Conservation (phyloP, 2,888 invertebrate genomes). For the Chrysomela aeneicollis region DNA sequence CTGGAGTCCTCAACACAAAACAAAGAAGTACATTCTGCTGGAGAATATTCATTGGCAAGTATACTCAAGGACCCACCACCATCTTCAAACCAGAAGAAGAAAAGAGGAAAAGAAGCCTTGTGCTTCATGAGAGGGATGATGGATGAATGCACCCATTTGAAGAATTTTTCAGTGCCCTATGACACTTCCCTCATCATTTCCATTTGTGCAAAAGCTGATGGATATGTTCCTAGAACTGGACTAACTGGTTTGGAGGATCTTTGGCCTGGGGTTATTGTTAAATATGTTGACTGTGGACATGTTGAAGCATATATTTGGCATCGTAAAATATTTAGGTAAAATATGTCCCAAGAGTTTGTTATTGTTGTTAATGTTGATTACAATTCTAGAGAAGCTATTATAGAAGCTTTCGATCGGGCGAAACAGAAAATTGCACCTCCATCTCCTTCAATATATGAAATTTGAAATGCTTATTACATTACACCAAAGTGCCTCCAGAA, state of each 20-base stretch:
- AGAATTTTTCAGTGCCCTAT: conserved; percentile 86
- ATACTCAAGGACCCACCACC: conserved; percentile 40
- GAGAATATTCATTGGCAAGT: conserved; percentile 38
- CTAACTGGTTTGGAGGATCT: conserved; percentile 84
- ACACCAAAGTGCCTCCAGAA: background rate
- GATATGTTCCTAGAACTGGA: conserved; percentile 88
- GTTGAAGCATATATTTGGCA: conserved; percentile 88
- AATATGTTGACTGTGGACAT: conserved; percentile 89
- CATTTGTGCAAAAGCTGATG: conserved; percentile 88
- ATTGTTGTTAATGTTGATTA: conserved; percentile 7
- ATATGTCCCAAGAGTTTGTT: conserved; percentile 35
- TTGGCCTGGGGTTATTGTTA: conserved; percentile 92
- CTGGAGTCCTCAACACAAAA: conserved; percentile 45
- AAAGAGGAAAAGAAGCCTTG: conserved; percentile 77
- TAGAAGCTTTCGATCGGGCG: conserved; percentile 78
- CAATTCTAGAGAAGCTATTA: conserved; percentile 71
- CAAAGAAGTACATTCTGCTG: conserved; percentile 27
- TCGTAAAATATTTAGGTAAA: conserved; percentile 85
- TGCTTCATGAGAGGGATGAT: conserved; percentile 97
- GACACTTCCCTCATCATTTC: conserved; percentile 92
- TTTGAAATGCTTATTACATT: conserved; percentile 27
- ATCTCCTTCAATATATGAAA: conserved; percentile 38
- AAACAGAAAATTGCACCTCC: conserved; percentile 60
- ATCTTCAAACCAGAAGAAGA: conserved; percentile 65
- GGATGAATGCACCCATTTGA: conserved; percentile 98